Evolutionary conservation across 1,140 invertebrate genomes (phyloP).

Genomic region (Drosophila bifasciata): DNA sequence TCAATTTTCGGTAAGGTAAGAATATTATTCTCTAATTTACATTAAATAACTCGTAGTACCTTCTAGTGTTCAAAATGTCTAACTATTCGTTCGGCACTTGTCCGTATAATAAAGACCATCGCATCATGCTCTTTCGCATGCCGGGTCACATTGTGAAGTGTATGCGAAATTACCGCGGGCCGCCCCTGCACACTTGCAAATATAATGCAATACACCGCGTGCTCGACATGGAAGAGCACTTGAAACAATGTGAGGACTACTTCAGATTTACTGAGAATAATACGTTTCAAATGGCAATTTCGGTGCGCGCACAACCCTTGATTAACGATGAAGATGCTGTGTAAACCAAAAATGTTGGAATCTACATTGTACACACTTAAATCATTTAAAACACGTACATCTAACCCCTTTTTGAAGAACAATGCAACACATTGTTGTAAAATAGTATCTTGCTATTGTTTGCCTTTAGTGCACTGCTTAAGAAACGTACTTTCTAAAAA

Average conservation of each 20-base stretch:
- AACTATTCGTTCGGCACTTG: conserved; percentile 53
- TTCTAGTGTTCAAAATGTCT: conserved; percentile 37
- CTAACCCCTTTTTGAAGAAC: too few relatives aligned
- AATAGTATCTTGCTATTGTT: too few relatives aligned
- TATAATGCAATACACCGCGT: conserved; percentile 77
- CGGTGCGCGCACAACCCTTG: neutral
- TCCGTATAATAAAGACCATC: conserved; percentile 62
- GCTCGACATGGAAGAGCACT: conserved; percentile 59
- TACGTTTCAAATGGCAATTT: conserved; percentile 8
- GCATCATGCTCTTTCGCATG: conserved; percentile 62
- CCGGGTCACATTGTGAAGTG: conserved; percentile 71
- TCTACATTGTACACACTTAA: too few relatives aligned
- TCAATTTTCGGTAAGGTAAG: conserved; percentile 9
- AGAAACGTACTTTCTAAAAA: too few relatives aligned
- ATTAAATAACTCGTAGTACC: neutral
- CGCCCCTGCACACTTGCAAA: conserved; percentile 64
- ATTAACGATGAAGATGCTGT: too few relatives aligned
- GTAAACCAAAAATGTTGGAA: too few relatives aligned
- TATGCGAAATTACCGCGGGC: conserved; percentile 57
- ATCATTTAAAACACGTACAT: too few relatives aligned
- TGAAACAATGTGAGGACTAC: conserved; percentile 54
- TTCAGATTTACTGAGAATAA: conserved; percentile 12
- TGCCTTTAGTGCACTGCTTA: too few relatives aligned
- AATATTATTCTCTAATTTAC: neutral
- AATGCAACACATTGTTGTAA: too few relatives aligned